Base-by-base conservation (phyloP, 2,888 invertebrate species). In the Dasysyrphus albostriatus region DNA sequence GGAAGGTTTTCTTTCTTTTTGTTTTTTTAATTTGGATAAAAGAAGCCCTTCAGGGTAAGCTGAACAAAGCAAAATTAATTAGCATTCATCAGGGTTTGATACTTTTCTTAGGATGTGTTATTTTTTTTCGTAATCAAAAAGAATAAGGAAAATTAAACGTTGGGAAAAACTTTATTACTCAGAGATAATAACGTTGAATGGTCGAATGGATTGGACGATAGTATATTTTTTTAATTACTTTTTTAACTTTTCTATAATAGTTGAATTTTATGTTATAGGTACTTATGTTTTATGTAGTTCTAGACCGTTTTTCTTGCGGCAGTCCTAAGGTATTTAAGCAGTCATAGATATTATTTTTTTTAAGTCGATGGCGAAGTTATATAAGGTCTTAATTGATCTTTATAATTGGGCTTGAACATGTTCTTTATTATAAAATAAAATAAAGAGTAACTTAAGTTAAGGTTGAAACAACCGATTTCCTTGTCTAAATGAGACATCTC, bases 41-140 rank as follows among this genome's bases (percentile, higher is more conserved):
- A 39, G 19, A n/a, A 37, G 3, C 39, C 69, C 54, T 69, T 24
- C 5, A 49, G 69, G 51, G 24, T 54, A 24, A 54, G 39, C n/a
- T 39, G 69, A 54, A 75, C 65, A 58, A 81, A 70, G 61, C 24
- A 49, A 76, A 76, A 70, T 79, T 80, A 84, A 84, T 84, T 80
- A 80, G 83, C 59, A 79, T 58, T 70, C 70, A 69, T 78, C 56
- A 74, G 73, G 49, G 32, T 37, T 69, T 61, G 39, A 56, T 74
- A 73, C 54, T 10, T 63, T 75, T 44, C 65, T 63, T 56, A 37
- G 44, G 3, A 16, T 19, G 19, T 24, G 16, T n/a, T 39, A 8
- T 16, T 37, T 37, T 19, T 67, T 56, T 76, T 63, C 49, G 0
- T 49, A 65, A 29, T 39, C 56, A 73, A 14, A 37, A 58, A 12